These are phyloP conservation scores for Cossypha dichroa DNA, from an alignment of 2,797 vertebrate genomes.

Conservation along the genomic window DNA sequence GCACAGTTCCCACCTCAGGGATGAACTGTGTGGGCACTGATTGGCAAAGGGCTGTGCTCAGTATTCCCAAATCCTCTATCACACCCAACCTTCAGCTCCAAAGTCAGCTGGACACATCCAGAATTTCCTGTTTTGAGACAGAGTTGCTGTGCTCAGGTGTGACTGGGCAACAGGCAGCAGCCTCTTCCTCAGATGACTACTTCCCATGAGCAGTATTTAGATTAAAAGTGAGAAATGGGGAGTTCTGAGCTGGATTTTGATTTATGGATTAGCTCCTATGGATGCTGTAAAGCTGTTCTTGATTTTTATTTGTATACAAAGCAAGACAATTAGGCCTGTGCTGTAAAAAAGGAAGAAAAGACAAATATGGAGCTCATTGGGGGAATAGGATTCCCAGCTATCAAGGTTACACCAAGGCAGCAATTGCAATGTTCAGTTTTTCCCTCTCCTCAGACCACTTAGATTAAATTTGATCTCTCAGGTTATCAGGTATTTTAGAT, in stretches of 20 bases:
- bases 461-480: neutral
- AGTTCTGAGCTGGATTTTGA: neutral
- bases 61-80: neutral
- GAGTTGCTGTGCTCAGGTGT: rapidly evolving
- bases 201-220: neutral
- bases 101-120: neutral
- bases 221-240: neutral
- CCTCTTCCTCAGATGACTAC: neutral
- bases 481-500: neutral
- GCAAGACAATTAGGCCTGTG: neutral
- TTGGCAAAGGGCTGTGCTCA: neutral
- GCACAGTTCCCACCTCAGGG: neutral
- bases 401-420: neutral
- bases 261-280: neutral
- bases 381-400: neutral
- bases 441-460: neutral
- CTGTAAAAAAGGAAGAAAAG: neutral
- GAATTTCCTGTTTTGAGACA: neutral
- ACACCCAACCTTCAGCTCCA: neutral
- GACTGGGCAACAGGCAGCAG: neutral
- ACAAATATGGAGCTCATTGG: neutral
- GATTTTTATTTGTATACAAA: neutral
- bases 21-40: rapidly evolving
- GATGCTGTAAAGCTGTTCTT: neutral
- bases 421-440: neutral